These are phyloP conservation scores for Progne subis DNA, from an alignment of 2,113 vertebrate species.

Conservation along the genomic window DNA sequence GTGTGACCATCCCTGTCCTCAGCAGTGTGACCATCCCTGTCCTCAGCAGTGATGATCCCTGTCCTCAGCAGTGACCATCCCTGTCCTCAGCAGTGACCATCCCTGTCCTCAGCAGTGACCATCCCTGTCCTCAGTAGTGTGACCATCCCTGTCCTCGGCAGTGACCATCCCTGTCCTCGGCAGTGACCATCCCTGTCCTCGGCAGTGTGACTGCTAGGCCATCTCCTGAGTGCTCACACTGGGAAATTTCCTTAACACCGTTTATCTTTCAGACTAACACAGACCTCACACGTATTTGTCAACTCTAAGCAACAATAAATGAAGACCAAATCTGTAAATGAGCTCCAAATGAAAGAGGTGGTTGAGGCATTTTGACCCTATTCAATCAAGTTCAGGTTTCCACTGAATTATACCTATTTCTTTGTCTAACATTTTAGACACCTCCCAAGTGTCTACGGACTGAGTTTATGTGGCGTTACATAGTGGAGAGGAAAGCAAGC, in stretches of 20 bases:
- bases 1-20: too few relatives aligned
- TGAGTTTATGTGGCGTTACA: background rate
- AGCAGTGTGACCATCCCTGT: background rate
- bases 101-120: too few relatives aligned
- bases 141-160: too few relatives aligned
- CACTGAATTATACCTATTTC: slow-evolving; percentile 25
- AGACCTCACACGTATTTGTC: background rate
- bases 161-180: too few relatives aligned
- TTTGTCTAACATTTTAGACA: background rate
- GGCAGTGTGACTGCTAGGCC: fast-evolving
- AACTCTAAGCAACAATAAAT: background rate
- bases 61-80: too few relatives aligned
- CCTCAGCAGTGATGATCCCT: too few relatives aligned
- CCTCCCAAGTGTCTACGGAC: background rate
- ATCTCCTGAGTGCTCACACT: fast-evolving
- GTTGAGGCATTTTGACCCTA: slow-evolving; percentile 27
- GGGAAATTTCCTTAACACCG: background rate
- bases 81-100: too few relatives aligned
- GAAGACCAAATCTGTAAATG: background rate
- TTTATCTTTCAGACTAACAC: background rate
- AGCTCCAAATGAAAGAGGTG: background rate
- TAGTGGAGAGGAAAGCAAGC: background rate
- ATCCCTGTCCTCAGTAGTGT: too few relatives aligned
- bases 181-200: background rate
- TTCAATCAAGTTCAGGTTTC: background rate